Evolutionary conservation across 2,888 invertebrate species (phyloP), one percentile per base, ranked within the genome.

Genomic region (Homarus gammarus): DNA sequence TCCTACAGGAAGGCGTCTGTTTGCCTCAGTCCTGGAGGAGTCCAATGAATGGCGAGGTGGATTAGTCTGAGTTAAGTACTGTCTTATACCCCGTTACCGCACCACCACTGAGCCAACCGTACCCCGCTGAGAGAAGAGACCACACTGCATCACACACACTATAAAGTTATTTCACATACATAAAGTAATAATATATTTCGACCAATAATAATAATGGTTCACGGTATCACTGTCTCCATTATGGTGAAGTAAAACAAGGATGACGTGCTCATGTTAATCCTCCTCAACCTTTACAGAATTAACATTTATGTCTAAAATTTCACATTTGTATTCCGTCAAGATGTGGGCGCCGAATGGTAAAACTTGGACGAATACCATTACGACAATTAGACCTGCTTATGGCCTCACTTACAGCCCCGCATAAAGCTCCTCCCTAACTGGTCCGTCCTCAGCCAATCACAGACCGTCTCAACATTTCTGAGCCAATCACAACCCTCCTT

Each of bases 321-420:
- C 18, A 22, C 44, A 75, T 75, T 44, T 83, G 61, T 77, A 40
- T 85, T 77, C 77, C 36, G 77, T 85, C 77, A 77, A 64, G 77
- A 61, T 77, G 85, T 77, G 85, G 77, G 15, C n/a, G 51, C 44
- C 64, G 61, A 75, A 68, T 81, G 64, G 64, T 64, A 81, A 61
- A 38, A 81, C 81, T 61, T 31, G 22, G 27, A 36, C 81, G 38
- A 36, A n/a, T 61, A 64, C 64, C 85, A 85, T 85, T 85, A 85
- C 77, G 61, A 75, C 85, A 85, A 85, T 85, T 85, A 85, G 85
- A 44, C 61, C 77, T 61, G 85, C 77, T 85, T 77, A 84, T 73
- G 61, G 64, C 77, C 31, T 38, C 77, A 61, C 85, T 64, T 85
- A 61, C 85, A 61, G 61, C 85, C 27, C 36, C 64, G 27, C 44